phyloP scores from a whole-genome alignment of 2,888 invertebrate species.

The Pogonocherus hispidulus region DNA sequence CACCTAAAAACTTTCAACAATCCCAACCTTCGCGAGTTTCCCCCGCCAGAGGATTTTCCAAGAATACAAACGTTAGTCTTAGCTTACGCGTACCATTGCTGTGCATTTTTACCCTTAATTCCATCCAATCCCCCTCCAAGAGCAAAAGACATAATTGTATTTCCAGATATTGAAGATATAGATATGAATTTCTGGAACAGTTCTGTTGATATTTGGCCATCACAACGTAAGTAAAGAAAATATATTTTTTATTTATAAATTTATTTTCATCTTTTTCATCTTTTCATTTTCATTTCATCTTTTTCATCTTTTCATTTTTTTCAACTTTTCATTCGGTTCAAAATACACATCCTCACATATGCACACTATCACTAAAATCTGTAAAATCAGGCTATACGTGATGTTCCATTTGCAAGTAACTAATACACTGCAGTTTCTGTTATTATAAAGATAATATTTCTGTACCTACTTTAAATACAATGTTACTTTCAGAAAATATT shows the following conservation, averaged over 20 bases:
- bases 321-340: no score
- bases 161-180: slow-evolving; percentile 79
- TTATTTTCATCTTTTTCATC: no score
- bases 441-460: slow-evolving; percentile 5
- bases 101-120: slow-evolving; percentile 84
- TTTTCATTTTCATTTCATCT: no score
- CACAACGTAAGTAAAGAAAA: slow-evolving; percentile 79
- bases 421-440: no score
- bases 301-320: no score
- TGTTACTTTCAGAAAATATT: slow-evolving; percentile 75
- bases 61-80: slow-evolving; percentile 87
- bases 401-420: no score
- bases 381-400: no score
- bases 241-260: no score
- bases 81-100: slow-evolving; percentile 97
- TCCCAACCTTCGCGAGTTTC: slow-evolving; percentile 88
- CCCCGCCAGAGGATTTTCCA: slow-evolving; percentile 88
- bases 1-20: slow-evolving; percentile 95
- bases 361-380: no score
- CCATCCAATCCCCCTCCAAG: slow-evolving; percentile 71
- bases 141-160: slow-evolving; percentile 77
- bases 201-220: slow-evolving; percentile 86
- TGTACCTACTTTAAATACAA: background rate
- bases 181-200: slow-evolving; percentile 86
- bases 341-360: no score